Percentiles rank a stretch among this genome's conserved stretches.
Conservation (phyloP, 2,888 invertebrate species). For the Eupithecia insigniata region DNA sequence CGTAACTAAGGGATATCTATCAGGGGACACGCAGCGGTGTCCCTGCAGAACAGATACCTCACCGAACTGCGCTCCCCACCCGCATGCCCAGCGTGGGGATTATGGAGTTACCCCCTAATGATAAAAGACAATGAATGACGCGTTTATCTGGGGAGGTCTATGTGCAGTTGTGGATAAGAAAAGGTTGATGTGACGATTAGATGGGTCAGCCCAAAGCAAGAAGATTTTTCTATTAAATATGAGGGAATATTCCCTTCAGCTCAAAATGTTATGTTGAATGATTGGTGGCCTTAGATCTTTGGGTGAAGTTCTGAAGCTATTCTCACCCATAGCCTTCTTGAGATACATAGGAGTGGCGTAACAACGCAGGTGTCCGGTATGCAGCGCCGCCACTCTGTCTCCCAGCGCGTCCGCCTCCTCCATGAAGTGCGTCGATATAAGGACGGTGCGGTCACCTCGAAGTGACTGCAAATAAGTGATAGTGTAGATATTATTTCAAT, state of each 20-base stretch:
- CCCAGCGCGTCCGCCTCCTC: conserved; percentile 97
- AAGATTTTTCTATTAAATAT: neutral
- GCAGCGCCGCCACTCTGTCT: conserved; percentile 94
- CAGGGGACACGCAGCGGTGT: no score
- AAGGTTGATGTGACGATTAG: no score
- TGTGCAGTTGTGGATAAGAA: no score
- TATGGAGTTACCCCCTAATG: neutral
- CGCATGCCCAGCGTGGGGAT: neutral
- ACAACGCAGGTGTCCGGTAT: conserved; percentile 88
- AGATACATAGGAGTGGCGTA: conserved; percentile 93
- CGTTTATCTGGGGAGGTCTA: no score
- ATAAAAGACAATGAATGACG: no score
- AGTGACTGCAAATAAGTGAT: neutral
- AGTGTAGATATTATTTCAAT: neutral
- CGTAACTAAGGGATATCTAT: no score
- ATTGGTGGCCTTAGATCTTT: neutral
- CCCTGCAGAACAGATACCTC: no score
- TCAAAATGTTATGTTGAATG: neutral
- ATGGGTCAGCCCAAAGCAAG: neutral
- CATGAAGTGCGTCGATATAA: conserved; percentile 97
- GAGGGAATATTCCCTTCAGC: neutral
- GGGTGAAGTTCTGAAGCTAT: neutral
- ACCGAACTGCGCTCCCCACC: no score
- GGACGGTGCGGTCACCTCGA: conserved; percentile 87
- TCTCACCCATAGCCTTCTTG: conserved; percentile 84